These are phyloP conservation scores for Mus pahari DNA, from an alignment of 2,113 vertebrate genomes.

Conservation along the genomic window DNA sequence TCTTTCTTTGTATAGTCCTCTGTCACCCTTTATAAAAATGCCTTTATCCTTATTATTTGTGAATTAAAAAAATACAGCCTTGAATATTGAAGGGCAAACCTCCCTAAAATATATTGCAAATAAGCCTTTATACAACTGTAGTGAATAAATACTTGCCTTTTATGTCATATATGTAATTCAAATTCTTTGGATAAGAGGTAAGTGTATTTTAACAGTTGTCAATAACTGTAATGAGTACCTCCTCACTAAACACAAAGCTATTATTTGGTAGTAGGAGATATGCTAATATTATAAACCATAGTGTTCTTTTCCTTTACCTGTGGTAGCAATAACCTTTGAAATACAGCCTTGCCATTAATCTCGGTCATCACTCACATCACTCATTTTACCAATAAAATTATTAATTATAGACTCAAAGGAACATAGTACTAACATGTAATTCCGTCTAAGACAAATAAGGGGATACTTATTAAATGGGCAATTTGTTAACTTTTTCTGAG, in stretches of 20 bases:
- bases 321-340: slow-evolving; percentile 52
- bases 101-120: slow-evolving; percentile 32
- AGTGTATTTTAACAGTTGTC: slow-evolving; percentile 63
- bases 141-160: slow-evolving; percentile 55
- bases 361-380: slow-evolving; percentile 25
- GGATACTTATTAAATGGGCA: background rate
- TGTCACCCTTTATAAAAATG: slow-evolving; percentile 39
- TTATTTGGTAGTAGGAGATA: slow-evolving; percentile 53
- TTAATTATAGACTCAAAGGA: slow-evolving; percentile 34
- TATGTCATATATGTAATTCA: slow-evolving; percentile 29
- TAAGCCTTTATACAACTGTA: background rate
- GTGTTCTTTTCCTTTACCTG: slow-evolving; percentile 47
- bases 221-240: slow-evolving; percentile 49
- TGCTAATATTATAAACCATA: slow-evolving; percentile 56
- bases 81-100: slow-evolving; percentile 47
- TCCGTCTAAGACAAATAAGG: slow-evolving; percentile 9
- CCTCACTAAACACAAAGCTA: slow-evolving; percentile 51
- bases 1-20: background rate
- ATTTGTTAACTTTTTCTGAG: slow-evolving; percentile 30
- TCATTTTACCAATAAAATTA: slow-evolving; percentile 65
- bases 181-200: slow-evolving; percentile 41
- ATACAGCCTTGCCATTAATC: slow-evolving; percentile 18
- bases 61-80: background rate
- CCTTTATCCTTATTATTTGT: slow-evolving; percentile 39
- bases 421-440: slow-evolving; percentile 43